A percentile compares a stretch with the other conserved stretches of the same genome.
These are phyloP conservation scores for Typhlichthys eigenmanni DNA, from an alignment of 2,797 vertebrate species.

Conservation along the genomic window DNA sequence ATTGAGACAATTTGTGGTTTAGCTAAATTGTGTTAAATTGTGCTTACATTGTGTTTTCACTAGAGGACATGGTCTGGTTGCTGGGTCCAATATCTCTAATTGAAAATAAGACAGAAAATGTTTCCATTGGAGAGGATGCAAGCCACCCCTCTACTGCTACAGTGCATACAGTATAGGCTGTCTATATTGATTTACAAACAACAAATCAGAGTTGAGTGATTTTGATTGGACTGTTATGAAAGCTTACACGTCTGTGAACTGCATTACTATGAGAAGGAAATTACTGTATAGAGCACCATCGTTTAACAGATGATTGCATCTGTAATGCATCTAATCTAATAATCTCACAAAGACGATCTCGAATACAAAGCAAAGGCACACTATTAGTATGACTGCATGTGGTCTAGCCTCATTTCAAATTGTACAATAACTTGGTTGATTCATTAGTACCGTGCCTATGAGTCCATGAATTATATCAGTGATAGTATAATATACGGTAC, in stretches of 20 bases:
- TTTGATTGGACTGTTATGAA: neutral
- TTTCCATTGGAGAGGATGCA: neutral
- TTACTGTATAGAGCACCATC: constrained; percentile 3
- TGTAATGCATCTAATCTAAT: constrained; percentile 63
- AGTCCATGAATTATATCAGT: neutral
- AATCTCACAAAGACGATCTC: constrained; percentile 52
- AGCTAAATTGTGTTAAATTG: too few relatives aligned
- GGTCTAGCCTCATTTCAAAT: constrained; percentile 52
- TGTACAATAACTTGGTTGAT: constrained; percentile 5
- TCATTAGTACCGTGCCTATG: too few relatives aligned
- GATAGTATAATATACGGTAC: neutral
- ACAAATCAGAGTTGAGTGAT: too few relatives aligned
- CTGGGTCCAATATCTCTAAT: too few relatives aligned
- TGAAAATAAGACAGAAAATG: neutral
- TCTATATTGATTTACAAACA: too few relatives aligned
- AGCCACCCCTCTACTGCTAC: neutral
- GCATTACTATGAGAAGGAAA: constrained; percentile 7
- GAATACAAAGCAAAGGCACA: constrained; percentile 47
- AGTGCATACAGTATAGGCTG: too few relatives aligned
- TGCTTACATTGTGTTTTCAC: too few relatives aligned
- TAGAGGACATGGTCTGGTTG: too few relatives aligned
- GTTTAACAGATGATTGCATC: constrained; percentile 39
- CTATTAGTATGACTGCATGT: constrained; percentile 29
- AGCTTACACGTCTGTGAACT: neutral
- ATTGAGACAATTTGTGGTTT: too few relatives aligned